Conservation (phyloP, 2,888 invertebrate species). For the Andrena marginata region DNA sequence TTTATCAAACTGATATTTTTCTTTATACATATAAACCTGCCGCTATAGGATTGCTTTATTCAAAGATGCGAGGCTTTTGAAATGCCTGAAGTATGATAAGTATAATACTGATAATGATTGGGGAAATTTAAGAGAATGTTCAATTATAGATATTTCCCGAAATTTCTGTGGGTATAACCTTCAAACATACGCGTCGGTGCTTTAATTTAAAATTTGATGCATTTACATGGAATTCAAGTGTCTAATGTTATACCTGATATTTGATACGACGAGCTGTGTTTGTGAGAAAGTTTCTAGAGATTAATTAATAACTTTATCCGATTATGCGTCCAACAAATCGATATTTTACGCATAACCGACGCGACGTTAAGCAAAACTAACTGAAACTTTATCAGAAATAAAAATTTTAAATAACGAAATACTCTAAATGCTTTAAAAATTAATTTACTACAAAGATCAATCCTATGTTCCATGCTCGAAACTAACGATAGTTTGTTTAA, state of each 20-base stretch:
- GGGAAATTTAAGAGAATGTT: no score
- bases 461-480: no score
- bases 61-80: no score
- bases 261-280: constrained; percentile 23
- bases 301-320: constrained; percentile 23
- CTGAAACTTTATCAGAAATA: neutral
- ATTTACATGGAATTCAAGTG: constrained; percentile 2
- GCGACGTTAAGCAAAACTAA: neutral
- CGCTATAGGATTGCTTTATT: neutral
- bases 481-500: neutral
- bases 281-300: constrained; percentile 8
- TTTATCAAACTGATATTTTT: neutral
- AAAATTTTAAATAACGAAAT: neutral
- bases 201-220: constrained; percentile 24
- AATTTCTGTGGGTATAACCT: constrained; percentile 4
- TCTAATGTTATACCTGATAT: constrained; percentile 43
- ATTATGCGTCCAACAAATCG: constrained; percentile 21
- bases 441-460: no score
- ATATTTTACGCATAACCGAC: constrained; percentile 21
- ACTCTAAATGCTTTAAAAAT: no score
- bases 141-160: neutral
- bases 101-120: no score
- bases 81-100: no score
- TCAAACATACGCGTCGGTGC: neutral
- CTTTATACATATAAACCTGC: no score